phyloP scores from a whole-genome alignment of 2,113 vertebrate genomes.

The Cacatua alba region DNA sequence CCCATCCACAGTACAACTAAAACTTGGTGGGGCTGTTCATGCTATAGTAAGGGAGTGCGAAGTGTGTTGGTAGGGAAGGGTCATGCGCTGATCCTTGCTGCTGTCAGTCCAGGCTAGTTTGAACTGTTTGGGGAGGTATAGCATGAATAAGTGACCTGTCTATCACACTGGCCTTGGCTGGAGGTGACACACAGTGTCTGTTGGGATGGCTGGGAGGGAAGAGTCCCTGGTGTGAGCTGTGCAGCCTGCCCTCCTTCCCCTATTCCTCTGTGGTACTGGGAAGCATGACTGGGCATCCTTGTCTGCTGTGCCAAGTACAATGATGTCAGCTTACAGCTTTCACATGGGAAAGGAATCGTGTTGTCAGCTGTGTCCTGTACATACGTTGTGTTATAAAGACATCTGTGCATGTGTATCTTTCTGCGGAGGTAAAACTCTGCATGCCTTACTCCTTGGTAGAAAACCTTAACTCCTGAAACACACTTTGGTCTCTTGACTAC shows the following conservation, averaged over 20 bases:
- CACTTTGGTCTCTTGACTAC: not conserved
- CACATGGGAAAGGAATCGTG: not conserved
- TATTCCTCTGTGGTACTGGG: rapidly evolving
- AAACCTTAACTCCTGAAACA: not conserved
- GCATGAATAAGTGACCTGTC: not conserved
- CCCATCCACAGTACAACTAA: not conserved
- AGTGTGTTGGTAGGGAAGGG: not conserved
- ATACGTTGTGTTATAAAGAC: rapidly evolving
- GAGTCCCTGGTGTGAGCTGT: not conserved
- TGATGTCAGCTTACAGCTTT: not conserved
- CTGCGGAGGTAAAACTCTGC: not conserved
- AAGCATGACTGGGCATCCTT: not conserved
- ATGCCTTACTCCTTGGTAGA: not conserved
- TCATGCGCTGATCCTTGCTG: not conserved
- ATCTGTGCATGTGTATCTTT: not conserved
- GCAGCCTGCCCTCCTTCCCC: not conserved
- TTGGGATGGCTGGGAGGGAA: not conserved
- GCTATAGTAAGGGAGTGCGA: not conserved
- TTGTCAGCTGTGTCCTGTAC: not conserved
- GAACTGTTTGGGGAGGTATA: not conserved
- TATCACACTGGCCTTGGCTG: rapidly evolving
- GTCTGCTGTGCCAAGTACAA: not conserved
- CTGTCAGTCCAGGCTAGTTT: not conserved
- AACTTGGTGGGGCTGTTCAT: not conserved
- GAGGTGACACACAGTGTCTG: not conserved